Evolutionary conservation across 2,797 vertebrate species (phyloP).

Genomic region (Oreochromis mossambicus): DNA sequence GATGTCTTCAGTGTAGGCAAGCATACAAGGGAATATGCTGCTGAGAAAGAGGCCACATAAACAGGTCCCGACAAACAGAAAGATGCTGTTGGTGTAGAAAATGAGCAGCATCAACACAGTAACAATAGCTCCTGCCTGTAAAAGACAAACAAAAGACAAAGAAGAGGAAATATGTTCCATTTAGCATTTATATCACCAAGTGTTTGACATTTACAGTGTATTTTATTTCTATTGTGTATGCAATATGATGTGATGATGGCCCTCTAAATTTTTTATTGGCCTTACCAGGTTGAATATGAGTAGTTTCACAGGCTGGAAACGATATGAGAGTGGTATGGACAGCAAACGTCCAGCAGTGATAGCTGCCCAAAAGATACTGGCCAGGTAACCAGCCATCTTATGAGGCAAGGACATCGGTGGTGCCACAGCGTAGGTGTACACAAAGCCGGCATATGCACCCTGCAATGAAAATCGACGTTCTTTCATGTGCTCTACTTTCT

Average conservation of each 20-base stretch:
- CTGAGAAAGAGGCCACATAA: slow-evolving; percentile 92
- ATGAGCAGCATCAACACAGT: slow-evolving; percentile 88
- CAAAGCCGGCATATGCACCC: slow-evolving; percentile 92
- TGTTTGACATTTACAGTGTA: not conserved
- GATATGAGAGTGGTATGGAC: slow-evolving; percentile 89
- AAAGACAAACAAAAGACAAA: not conserved
- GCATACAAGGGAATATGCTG: slow-evolving; percentile 93
- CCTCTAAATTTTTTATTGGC: not conserved
- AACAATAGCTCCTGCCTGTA: slow-evolving; percentile 84
- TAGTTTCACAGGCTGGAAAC: slow-evolving; percentile 84
- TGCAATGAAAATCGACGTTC: slow-evolving; percentile 51
- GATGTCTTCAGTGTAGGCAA: slow-evolving; percentile 93
- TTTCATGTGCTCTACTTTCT: not conserved
- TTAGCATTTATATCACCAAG: not conserved
- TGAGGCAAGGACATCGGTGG: slow-evolving; percentile 82
- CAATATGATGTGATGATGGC: not conserved
- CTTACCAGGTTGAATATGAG: slow-evolving; percentile 90
- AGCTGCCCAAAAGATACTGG: slow-evolving; percentile 94
- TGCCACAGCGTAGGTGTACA: slow-evolving; percentile 91
- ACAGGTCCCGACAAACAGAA: slow-evolving; percentile 90
- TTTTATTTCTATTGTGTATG: not conserved
- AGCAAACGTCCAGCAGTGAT: slow-evolving; percentile 91
- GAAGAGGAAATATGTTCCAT: not conserved
- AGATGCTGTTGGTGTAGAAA: slow-evolving; percentile 81
- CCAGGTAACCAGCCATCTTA: slow-evolving; percentile 91